Conservation (phyloP, 2,797 vertebrate species). For the Cuniculus paca region DNA sequence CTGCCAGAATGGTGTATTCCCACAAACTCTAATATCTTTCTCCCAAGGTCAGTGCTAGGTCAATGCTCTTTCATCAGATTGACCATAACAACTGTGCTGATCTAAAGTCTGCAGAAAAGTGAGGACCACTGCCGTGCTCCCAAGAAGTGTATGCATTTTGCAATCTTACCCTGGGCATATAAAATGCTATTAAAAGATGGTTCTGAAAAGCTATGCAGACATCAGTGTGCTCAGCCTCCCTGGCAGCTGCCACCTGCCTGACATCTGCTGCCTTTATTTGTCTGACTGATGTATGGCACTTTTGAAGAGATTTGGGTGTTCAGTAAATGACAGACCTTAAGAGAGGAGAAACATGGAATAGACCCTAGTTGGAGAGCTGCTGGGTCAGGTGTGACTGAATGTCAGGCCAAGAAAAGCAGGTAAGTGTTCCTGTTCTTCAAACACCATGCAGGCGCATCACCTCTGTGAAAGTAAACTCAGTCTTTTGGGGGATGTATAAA, state of each 20-base stretch:
- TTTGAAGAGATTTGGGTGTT: neutral
- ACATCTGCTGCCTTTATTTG: neutral
- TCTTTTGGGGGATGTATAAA: neutral
- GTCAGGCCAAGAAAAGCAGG: neutral
- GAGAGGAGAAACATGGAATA: neutral
- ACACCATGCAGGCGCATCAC: neutral
- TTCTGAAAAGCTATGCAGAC: neutral
- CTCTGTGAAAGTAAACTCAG: neutral
- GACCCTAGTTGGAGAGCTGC: neutral
- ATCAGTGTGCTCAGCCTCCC: neutral
- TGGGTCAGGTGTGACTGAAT: neutral
- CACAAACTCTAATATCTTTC: neutral
- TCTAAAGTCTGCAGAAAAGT: neutral
- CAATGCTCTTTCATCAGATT: neutral
- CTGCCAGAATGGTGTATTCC: neutral
- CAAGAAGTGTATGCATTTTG: accelerated
- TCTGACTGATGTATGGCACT: neutral
- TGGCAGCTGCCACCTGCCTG: neutral
- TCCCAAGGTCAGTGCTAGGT: neutral
- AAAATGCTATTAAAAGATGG: neutral
- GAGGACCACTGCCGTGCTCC: neutral
- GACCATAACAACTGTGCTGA: neutral
- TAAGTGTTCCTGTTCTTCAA: neutral
- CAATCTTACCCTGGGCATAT: neutral
- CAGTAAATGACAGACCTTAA: neutral